Percentiles rank a stretch among this genome's conserved stretches.
These are phyloP conservation scores for Coptotermes formosanus DNA, from an alignment of 1,140 invertebrate species.

Conservation along the genomic window DNA sequence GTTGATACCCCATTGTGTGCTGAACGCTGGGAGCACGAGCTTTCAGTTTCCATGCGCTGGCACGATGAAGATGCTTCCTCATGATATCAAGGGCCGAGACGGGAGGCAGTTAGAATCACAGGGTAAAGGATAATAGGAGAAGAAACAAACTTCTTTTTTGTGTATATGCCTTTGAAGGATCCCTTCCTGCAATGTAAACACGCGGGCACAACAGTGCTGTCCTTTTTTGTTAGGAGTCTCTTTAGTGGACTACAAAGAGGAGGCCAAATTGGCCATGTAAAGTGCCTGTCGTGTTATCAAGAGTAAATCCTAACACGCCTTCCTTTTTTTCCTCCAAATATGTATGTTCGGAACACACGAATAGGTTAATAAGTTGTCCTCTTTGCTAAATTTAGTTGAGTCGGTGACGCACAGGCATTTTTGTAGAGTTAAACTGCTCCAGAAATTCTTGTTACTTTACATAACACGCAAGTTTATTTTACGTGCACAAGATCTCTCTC, in stretches of 20 bases:
- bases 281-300: background rate
- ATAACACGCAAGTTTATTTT: too few species aligned
- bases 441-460: too few species aligned
- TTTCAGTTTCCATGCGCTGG: background rate
- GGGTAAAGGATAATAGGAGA: conserved; percentile 12
- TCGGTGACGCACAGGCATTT: too few species aligned
- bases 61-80: background rate
- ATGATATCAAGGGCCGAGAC: background rate
- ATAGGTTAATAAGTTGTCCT: too few species aligned
- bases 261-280: background rate
- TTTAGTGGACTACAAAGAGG: background rate
- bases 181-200: conserved; percentile 5
- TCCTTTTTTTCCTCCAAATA: too few species aligned
- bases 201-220: background rate
- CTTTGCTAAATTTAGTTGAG: too few species aligned
- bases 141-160: background rate
- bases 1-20: background rate
- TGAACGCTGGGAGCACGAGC: background rate
- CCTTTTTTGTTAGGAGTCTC: background rate
- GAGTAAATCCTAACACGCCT: too few species aligned
- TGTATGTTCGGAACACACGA: too few species aligned
- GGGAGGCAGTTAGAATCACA: background rate
- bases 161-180: background rate
- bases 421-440: too few species aligned
- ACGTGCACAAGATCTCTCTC: too few species aligned